Evolutionary conservation across 64 coral and sea anemone species (phyloP), one percentile per base, ranked within the genome.

Genomic region (Anthopleura sola): DNA sequence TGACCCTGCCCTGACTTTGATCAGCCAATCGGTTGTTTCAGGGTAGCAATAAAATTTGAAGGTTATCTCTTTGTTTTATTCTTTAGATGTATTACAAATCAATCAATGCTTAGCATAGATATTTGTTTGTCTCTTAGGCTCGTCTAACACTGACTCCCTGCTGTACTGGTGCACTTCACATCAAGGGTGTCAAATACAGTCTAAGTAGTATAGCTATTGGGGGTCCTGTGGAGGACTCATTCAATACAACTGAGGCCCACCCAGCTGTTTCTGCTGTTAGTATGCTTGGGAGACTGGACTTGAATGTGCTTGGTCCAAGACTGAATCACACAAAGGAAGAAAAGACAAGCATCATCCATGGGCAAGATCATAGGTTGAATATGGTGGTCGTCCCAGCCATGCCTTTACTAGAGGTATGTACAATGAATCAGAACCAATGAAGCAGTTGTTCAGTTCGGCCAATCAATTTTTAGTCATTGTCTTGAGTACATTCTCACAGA

Each of bases 111-210:
- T 58, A 17, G 19, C 4, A 20, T 58, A 17, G 18, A 20, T 17
- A 17, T 58, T 58, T 60, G 0, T 46, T 37, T 77, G 17, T 49
- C 53, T 78, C 40, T 82, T 83, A 98, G 96, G 96, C 96, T 3
- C 89, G 86, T 87, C 90, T 98, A 7, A 84, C 86, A 6, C 23
- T 98, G 0, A 83, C 82, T 8, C 96, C 96, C 0, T 69, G 49
- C 34, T 46, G 90, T 36, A 98, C 85, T 68, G 96, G 96, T 3
- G 84, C 86, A 28, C 90, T 98, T 23, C 68, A 84, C 34, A 92
- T 98, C 90, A 98, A 92, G n/a, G 96, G 89, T 31, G 69, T 98
- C 9, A 94, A 89, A n/a, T 98, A 98, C 69, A 98, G 84, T 55
- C 84, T 98, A 17, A 94, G 89, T 66, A 98, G 92, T 82, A 86